phyloP scores from a whole-genome alignment of 2,797 vertebrate species.

The Danio kyathit region DNA sequence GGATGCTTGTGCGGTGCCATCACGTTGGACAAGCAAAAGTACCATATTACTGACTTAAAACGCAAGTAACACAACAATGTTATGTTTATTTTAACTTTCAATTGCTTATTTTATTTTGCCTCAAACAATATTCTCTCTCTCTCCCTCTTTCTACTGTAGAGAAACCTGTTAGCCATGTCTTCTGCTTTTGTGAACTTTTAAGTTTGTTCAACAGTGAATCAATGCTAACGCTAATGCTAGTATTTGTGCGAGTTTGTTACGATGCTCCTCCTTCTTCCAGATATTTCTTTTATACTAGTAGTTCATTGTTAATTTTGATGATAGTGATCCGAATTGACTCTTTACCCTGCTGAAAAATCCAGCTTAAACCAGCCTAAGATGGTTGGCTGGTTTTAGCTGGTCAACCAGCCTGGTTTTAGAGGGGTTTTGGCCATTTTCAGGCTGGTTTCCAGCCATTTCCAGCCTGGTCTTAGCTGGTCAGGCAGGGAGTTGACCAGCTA shows the following conservation, averaged over 20 bases:
- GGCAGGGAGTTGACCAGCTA: too few relatives aligned
- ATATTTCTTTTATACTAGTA: background rate
- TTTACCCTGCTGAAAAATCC: too few relatives aligned
- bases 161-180: background rate
- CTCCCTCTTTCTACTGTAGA: background rate
- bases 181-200: background rate
- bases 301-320: background rate
- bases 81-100: background rate
- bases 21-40: too few relatives aligned
- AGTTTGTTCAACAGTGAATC: background rate
- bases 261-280: background rate
- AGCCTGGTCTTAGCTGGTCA: too few relatives aligned
- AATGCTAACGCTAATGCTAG: background rate
- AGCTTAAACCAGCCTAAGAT: too few relatives aligned
- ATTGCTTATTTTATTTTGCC: background rate
- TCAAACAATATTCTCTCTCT: background rate
- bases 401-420: too few relatives aligned
- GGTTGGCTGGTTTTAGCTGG: too few relatives aligned
- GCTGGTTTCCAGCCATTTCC: too few relatives aligned
- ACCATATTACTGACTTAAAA: background rate
- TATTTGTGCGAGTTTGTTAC: background rate
- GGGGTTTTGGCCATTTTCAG: too few relatives aligned
- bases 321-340: slow-evolving; percentile 13
- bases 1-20: background rate
- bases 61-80: background rate